A percentile compares a stretch with the other conserved stretches of the same genome.
Conservation (phyloP, 2,113 vertebrate species). For the Sphyrna mokarran region DNA sequence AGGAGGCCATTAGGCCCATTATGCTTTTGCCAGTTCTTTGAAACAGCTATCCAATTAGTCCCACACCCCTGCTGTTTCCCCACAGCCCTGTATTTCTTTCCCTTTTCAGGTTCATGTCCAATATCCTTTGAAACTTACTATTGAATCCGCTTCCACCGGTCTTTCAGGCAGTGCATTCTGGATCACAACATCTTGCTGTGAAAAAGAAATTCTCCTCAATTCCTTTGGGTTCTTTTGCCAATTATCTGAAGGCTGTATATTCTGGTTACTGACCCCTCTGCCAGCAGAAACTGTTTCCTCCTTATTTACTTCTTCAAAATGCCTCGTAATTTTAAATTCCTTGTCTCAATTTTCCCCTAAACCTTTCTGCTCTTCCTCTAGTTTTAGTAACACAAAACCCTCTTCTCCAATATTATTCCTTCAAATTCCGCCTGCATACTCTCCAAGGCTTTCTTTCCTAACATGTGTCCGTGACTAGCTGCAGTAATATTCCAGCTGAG, state of each 20-base stretch:
- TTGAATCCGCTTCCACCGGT: neutral
- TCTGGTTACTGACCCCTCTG: no score
- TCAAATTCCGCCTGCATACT: neutral
- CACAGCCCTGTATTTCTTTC: neutral
- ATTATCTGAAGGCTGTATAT: neutral
- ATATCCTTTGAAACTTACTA: neutral
- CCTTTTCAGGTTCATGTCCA: neutral
- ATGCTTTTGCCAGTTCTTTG: neutral
- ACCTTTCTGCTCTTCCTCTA: neutral
- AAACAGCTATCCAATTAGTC: constrained; percentile 12
- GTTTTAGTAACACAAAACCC: neutral
- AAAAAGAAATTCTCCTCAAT: neutral
- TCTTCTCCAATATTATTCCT: neutral
- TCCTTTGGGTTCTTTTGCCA: neutral
- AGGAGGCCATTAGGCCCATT: neutral
- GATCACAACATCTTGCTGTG: neutral
- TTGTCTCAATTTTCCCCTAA: neutral
- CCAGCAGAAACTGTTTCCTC: neutral
- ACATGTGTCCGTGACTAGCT: neutral
- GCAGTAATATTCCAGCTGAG: neutral
- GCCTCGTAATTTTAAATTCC: neutral
- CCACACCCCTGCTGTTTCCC: neutral
- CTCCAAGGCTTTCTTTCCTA: no score
- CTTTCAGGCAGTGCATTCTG: neutral
- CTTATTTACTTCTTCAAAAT: neutral